phyloP scores from a whole-genome alignment of 2,888 invertebrate genomes.

The Conops quadrifasciatus region DNA sequence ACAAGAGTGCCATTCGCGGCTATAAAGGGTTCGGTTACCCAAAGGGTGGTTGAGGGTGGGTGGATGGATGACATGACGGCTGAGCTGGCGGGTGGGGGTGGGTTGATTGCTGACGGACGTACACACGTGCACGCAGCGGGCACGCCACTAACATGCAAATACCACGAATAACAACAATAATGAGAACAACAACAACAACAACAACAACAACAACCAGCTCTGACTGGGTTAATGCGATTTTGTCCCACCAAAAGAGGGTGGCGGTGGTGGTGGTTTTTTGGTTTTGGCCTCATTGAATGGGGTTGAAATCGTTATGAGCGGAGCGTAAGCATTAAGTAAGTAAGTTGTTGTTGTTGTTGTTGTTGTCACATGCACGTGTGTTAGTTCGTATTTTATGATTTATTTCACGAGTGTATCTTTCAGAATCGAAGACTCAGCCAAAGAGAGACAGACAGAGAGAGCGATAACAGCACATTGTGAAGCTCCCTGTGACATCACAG shows the following conservation, averaged over 20 bases:
- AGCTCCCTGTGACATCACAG: background rate
- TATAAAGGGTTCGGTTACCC: too few species aligned
- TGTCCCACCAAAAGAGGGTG: background rate
- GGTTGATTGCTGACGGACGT: too few species aligned
- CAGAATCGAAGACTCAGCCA: too few species aligned
- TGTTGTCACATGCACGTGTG: background rate
- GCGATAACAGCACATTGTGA: background rate
- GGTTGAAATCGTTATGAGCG: slow-evolving; percentile 43
- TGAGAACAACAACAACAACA: slow-evolving; percentile 16
- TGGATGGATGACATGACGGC: too few species aligned
- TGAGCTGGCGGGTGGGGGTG: too few species aligned
- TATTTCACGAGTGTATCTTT: too few species aligned
- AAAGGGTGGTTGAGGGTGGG: too few species aligned
- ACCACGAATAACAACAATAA: background rate
- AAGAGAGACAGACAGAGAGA: background rate
- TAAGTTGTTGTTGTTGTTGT: background rate
- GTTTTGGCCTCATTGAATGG: slow-evolving; percentile 44
- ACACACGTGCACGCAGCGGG: too few species aligned
- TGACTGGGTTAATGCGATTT: slow-evolving; percentile 27
- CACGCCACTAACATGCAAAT: too few species aligned
- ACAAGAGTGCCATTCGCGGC: too few species aligned
- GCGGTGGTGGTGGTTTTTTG: slow-evolving; percentile 41
- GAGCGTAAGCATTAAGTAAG: background rate
- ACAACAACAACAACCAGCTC: slow-evolving; percentile 11
- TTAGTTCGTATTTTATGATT: too few species aligned